Evolutionary conservation across 2,797 vertebrate genomes (phyloP), one percentile per base, ranked within the genome.

Genomic region (Trachops cirrhosus): DNA sequence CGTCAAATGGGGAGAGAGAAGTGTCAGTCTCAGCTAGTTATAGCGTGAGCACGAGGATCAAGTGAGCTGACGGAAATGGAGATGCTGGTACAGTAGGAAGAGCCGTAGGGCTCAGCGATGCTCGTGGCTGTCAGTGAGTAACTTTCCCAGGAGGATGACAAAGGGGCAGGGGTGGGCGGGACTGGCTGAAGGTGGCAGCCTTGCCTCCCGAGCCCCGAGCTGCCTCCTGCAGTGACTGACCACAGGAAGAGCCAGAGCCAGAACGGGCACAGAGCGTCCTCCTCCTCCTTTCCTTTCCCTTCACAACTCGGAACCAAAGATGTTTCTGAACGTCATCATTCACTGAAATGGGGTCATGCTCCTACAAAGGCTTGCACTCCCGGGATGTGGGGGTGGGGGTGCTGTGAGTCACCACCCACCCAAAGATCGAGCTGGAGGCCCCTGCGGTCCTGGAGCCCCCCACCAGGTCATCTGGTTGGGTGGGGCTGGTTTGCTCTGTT

Each of bases 1-100:
- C 82, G 50, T 34, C 78, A 39, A 67, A 44, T 59, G 77, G 73
- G 71, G 52, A 77, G 78, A 88, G 67, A 82, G 73, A 70, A 92
- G 50, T 16, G 3, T 73, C 75, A 37, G 19, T 75, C 44, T 89
- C 64, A 70, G 52, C 24, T 37, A 9, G 77, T 78, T 78, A 52
- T 16, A 32, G 14, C 0, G 0, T 0, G 62, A 37, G 50, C 6
- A 0, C 0, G 14, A 50, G n/a, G 3, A n/a, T 39, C 29, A 44
- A 5, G 67, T 29, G 89, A 44, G 54, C 41, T 50, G 18, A 78
- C 2, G 6, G 64, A 24, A 37, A 44, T 1, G 44, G 86, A 77
- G 44, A 89, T 62, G 62, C 16, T 64, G 46, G 48, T 21, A 16
- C n/a, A 29, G 39, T 44, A 29, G 86, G 14, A 64, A 26, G 44